phyloP scores from a whole-genome alignment of 2,797 vertebrate species.

The Margarornis squamiger region DNA sequence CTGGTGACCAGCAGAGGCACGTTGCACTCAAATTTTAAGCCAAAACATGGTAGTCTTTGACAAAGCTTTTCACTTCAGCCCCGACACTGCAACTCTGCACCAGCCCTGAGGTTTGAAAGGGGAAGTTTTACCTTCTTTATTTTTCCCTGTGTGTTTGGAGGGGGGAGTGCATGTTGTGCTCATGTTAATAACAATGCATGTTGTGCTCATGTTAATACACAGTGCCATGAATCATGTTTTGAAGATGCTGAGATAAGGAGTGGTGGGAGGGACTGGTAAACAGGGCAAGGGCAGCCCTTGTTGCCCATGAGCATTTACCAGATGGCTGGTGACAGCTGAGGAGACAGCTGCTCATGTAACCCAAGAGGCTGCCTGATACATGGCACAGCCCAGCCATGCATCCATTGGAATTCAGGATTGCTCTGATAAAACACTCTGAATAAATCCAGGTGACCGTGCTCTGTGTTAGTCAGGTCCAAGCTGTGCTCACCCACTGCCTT shows the following conservation, averaged over 20 bases:
- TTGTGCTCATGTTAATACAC: rapidly evolving
- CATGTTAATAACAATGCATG: rapidly evolving
- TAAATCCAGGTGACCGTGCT: background rate
- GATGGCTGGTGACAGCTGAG: conserved; percentile 15
- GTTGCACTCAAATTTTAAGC: background rate
- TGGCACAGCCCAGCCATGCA: background rate
- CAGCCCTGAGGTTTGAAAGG: rapidly evolving
- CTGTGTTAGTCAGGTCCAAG: background rate
- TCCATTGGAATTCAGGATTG: conserved; percentile 8
- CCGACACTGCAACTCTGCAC: background rate
- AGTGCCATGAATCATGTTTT: background rate
- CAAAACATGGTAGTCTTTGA: background rate
- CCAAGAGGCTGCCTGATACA: background rate
- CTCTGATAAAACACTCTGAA: background rate
- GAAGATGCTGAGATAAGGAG: background rate
- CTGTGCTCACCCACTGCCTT: rapidly evolving
- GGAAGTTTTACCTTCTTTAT: background rate
- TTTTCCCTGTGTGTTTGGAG: background rate
- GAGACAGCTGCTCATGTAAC: background rate
- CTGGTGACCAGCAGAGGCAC: background rate
- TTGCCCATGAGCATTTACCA: background rate
- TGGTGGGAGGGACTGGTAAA: background rate
- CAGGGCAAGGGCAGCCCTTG: background rate
- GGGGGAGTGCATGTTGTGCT: too few species aligned
- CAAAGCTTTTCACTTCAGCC: background rate